Percentiles rank a stretch among this genome's conserved stretches.
phyloP scores from a whole-genome alignment of 2,113 vertebrate genomes.

The Sinocyclocheilus grahami region DNA sequence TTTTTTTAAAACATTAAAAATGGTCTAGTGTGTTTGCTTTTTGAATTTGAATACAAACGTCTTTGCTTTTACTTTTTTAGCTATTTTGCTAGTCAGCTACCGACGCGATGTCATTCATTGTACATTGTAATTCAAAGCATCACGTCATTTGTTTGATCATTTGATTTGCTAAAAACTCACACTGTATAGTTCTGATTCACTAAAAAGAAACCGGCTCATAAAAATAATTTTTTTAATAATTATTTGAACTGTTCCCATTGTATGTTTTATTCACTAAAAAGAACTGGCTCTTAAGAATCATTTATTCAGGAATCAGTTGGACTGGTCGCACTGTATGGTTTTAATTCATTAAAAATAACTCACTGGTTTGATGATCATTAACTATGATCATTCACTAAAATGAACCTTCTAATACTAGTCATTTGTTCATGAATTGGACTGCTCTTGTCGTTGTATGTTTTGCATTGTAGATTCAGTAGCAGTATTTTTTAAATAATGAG shows the following conservation, averaged over 20 bases:
- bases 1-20: too few species aligned
- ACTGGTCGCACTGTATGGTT: not conserved
- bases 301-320: not conserved
- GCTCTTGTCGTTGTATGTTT: not conserved
- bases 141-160: not conserved
- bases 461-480: not conserved
- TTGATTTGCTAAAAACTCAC: not conserved
- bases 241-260: too few species aligned
- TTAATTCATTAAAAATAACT: not conserved
- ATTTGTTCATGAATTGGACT: not conserved
- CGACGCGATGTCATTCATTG: too few species aligned
- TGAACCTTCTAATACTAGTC: not conserved
- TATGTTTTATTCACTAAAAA: not conserved
- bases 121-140: too few species aligned
- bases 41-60: too few species aligned
- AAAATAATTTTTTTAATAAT: too few species aligned
- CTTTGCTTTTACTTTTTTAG: too few species aligned
- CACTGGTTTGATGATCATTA: not conserved
- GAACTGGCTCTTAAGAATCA: not conserved
- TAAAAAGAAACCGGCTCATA: too few species aligned
- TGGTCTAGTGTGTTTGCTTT: too few species aligned
- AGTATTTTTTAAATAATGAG: slow-evolving; percentile 1
- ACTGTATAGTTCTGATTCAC: too few species aligned
- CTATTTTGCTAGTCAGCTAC: too few species aligned
- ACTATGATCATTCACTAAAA: not conserved